A percentile compares a stretch with the other conserved stretches of the same genome.
Evolutionary conservation across 2,888 invertebrate species (phyloP).

Genomic region (Zele albiditarsus): DNA sequence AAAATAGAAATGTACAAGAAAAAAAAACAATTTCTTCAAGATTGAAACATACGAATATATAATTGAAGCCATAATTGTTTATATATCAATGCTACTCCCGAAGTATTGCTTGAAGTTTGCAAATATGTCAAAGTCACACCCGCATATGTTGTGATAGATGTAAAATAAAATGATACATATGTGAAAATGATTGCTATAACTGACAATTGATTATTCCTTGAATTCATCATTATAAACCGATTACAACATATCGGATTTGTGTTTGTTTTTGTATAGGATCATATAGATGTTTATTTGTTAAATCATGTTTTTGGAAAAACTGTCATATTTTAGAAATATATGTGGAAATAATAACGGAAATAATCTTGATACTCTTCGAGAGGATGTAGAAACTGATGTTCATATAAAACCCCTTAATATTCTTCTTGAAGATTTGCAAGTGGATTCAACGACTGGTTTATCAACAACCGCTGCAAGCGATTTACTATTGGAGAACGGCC

Average conservation of each 20-base stretch:
- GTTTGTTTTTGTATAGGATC: neutral
- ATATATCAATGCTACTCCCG: neutral
- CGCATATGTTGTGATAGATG: neutral
- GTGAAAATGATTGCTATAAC: neutral
- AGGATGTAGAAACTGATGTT: conserved; percentile 57
- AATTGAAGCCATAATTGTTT: neutral
- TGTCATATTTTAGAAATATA: too few species aligned
- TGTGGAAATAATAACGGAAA: neutral
- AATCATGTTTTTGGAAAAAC: neutral
- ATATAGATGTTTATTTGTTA: neutral
- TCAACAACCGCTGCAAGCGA: conserved; percentile 76
- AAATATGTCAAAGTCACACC: neutral
- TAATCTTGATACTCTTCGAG: conserved; percentile 20
- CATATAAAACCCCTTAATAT: conserved; percentile 50
- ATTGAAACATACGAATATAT: neutral
- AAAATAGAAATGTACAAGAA: too few species aligned
- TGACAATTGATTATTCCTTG: neutral
- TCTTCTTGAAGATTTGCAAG: conserved; percentile 51
- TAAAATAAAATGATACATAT: neutral
- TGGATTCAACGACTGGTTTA: conserved; percentile 73
- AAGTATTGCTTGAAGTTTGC: too few species aligned
- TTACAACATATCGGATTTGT: neutral
- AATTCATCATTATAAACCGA: neutral
- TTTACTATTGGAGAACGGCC: conserved; percentile 77
- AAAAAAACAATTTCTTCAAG: neutral